Conservation (phyloP, 2,797 vertebrate species). For the Pangasius sanitwongsei region DNA sequence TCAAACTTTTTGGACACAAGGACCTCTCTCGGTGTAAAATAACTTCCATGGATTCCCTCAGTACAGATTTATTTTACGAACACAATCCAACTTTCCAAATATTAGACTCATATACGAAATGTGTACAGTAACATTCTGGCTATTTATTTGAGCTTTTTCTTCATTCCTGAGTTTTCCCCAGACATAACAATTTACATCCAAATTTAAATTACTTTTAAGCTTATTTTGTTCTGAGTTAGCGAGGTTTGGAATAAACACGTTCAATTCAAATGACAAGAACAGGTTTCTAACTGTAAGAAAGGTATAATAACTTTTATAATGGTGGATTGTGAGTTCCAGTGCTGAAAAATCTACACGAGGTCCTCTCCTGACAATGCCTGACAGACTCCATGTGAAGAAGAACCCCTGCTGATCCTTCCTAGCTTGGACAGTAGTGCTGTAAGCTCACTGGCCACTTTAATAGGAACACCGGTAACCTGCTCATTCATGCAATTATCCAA, state of each 20-base stretch:
- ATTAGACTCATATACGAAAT: background rate
- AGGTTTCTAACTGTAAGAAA: too few relatives aligned
- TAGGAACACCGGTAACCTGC: too few relatives aligned
- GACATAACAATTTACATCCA: background rate
- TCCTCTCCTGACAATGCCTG: too few relatives aligned
- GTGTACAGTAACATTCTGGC: background rate
- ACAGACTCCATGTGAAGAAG: too few relatives aligned
- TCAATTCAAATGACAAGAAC: too few relatives aligned
- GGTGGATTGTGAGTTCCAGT: background rate
- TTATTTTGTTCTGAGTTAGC: too few relatives aligned
- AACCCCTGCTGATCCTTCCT: background rate
- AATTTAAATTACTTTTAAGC: background rate
- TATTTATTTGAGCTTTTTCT: background rate
- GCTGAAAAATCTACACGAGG: too few relatives aligned
- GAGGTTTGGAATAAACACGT: too few relatives aligned
- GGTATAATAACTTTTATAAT: too few relatives aligned
- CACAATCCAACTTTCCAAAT: background rate
- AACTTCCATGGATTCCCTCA: background rate
- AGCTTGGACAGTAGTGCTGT: background rate
- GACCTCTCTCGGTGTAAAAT: background rate
- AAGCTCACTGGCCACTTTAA: too few relatives aligned
- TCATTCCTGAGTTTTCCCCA: too few relatives aligned
- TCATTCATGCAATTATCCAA: background rate
- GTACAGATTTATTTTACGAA: too few relatives aligned
- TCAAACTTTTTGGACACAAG: background rate